Conservation (phyloP, 2,888 invertebrate genomes). For the Drosophila setosimentum region DNA sequence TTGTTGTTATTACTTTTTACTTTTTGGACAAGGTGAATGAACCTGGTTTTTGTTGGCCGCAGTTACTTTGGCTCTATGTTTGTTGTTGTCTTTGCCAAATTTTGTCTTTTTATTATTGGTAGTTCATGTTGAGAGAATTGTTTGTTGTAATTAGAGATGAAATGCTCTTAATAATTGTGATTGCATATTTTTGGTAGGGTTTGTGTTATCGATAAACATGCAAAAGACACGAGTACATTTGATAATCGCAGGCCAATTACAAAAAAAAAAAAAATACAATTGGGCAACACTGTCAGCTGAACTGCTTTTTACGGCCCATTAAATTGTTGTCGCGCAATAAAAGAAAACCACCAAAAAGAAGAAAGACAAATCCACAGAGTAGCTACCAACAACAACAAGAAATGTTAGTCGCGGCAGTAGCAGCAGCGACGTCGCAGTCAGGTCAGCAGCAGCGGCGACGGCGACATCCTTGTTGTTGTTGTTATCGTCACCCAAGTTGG, state of each 20-base stretch:
- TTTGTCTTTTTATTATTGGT: conserved; percentile 34
- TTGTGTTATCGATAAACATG: conserved; percentile 43
- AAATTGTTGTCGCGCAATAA: conserved; percentile 42
- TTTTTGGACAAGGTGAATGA: conserved; percentile 75
- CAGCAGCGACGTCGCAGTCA: conserved; percentile 42
- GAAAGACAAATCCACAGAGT: conserved; percentile 22
- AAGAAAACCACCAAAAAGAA: conserved; percentile 9
- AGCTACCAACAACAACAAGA: conserved; percentile 19
- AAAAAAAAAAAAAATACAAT: conserved; percentile 16
- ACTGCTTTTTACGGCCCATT: conserved; percentile 58
- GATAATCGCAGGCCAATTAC: conserved; percentile 32
- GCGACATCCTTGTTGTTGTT: conserved; percentile 14
- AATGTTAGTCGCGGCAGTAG: conserved; percentile 26
- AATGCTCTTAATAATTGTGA: conserved; percentile 10
- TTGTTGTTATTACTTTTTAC: conserved; percentile 10
- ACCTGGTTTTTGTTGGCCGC: conserved; percentile 57
- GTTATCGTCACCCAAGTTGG: conserved; percentile 72
- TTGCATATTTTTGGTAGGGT: neutral
- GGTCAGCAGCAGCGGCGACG: conserved; percentile 39
- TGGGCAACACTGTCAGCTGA: conserved; percentile 35
- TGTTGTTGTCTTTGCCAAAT: conserved; percentile 45
- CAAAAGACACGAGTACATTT: conserved; percentile 10
- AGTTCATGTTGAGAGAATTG: conserved; percentile 15
- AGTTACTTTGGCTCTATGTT: conserved; percentile 32
- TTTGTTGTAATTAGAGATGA: neutral